These are phyloP conservation scores for Campoplex nolae DNA, from an alignment of 2,888 invertebrate species.

Conservation along the genomic window DNA sequence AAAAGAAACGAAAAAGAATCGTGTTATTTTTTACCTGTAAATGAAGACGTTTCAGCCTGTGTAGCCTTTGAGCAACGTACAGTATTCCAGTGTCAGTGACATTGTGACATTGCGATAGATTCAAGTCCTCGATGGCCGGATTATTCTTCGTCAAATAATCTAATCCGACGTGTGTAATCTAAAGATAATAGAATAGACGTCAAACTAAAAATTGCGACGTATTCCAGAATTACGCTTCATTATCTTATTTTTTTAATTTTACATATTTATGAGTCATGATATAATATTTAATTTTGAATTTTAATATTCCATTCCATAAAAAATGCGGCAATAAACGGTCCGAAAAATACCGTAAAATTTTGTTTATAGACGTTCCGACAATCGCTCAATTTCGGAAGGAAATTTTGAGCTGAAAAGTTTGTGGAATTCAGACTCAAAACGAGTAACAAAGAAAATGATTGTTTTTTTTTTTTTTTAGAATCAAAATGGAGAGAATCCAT, in stretches of 20 bases:
- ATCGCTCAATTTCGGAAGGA: too few species aligned
- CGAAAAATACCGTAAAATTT: too few species aligned
- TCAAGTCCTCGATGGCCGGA: constrained; percentile 89
- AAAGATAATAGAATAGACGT: background rate
- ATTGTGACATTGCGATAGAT: constrained; percentile 89
- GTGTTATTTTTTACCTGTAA: constrained; percentile 85
- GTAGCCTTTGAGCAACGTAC: constrained; percentile 84
- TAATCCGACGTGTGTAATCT: constrained; percentile 89
- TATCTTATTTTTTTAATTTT: background rate
- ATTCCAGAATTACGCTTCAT: background rate
- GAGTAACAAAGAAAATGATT: background rate
- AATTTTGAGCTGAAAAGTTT: too few species aligned
- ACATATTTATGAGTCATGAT: background rate
- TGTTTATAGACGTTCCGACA: too few species aligned
- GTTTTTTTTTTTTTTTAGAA: too few species aligned
- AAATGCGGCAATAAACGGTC: too few species aligned
- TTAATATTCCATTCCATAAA: too few species aligned
- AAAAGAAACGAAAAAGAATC: too few species aligned
- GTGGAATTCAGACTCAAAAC: background rate
- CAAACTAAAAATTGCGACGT: background rate
- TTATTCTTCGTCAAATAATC: constrained; percentile 88
- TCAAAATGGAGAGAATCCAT: background rate
- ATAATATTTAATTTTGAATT: background rate
- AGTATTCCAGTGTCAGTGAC: constrained; percentile 88
- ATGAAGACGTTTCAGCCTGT: constrained; percentile 86